A percentile compares a stretch with the other conserved stretches of the same genome.
These are phyloP conservation scores for Rachycentron canadum DNA, from an alignment of 2,797 vertebrate species.

Conservation along the genomic window DNA sequence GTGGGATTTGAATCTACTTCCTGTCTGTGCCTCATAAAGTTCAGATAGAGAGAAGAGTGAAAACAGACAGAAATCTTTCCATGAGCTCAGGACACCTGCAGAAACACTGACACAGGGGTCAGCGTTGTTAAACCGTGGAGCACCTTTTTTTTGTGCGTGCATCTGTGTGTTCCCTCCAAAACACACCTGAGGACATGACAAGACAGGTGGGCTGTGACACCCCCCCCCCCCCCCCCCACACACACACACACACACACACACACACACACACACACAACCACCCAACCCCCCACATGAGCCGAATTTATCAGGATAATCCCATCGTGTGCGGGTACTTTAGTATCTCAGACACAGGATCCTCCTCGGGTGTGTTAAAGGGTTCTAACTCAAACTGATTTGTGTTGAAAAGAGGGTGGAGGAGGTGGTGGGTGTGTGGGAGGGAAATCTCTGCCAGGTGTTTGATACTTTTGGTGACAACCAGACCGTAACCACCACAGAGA, in stretches of 20 bases:
- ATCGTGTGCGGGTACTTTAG: slow-evolving; percentile 51
- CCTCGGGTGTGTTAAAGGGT: not conserved
- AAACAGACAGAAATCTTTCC: not conserved
- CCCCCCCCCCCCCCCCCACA: not conserved
- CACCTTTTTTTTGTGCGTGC: not conserved
- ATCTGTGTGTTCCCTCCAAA: slow-evolving; percentile 35
- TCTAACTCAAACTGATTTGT: not conserved
- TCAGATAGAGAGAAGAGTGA: not conserved
- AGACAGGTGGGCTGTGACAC: slow-evolving; percentile 50
- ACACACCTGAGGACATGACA: slow-evolving; percentile 50
- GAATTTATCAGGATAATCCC: slow-evolving; percentile 46
- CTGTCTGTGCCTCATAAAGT: not conserved
- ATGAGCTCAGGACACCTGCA: slow-evolving; percentile 34
- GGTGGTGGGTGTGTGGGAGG: no score
- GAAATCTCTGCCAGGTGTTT: slow-evolving; percentile 56
- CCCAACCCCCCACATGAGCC: no score
- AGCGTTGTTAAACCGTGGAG: slow-evolving; percentile 21
- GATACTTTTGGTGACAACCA: slow-evolving; percentile 61
- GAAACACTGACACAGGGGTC: slow-evolving; percentile 7
- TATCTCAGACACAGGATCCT: slow-evolving; percentile 23
- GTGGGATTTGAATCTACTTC: not conserved
- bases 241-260: no score
- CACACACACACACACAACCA: no score
- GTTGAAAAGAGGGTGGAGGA: no score
- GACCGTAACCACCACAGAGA: slow-evolving; percentile 59